These are phyloP conservation scores for Hippocampus guttulatus DNA, from an alignment of 2,113 vertebrate species.

Conservation along the genomic window DNA sequence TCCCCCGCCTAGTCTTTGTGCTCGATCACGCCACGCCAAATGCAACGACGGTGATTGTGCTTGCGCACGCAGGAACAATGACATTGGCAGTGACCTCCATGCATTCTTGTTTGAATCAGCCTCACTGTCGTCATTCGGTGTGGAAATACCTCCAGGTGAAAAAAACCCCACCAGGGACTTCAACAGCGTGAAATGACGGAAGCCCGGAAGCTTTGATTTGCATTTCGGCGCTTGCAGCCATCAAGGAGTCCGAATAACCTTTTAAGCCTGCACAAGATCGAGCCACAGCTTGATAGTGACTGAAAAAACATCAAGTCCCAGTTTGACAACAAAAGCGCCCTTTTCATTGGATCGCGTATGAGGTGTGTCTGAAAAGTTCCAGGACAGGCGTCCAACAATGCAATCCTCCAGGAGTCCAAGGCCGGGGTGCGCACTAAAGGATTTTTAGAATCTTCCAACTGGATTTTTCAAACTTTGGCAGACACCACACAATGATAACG, in stretches of 20 bases:
- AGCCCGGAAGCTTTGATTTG: neutral
- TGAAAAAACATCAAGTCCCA: neutral
- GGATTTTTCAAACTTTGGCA: no score
- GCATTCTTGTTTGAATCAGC: slow-evolving; percentile 22
- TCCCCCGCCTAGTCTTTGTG: no score
- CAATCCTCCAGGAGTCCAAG: no score
- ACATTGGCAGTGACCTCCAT: slow-evolving; percentile 6
- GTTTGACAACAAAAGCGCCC: neutral
- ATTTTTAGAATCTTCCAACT: no score
- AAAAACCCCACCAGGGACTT: slow-evolving; percentile 2
- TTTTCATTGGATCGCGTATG: neutral
- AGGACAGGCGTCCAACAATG: neutral
- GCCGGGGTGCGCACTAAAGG: no score
- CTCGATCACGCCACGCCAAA: neutral
- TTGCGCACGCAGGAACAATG: no score
- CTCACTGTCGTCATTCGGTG: slow-evolving; percentile 28
- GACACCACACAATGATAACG: no score
- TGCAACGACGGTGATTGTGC: neutral
- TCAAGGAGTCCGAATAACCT: neutral
- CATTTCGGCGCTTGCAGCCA: neutral
- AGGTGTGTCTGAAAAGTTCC: neutral
- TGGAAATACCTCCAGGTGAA: slow-evolving; percentile 13
- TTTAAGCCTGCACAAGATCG: neutral
- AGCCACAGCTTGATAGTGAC: neutral
- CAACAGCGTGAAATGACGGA: slow-evolving; percentile 10